Base-by-base conservation (phyloP, 2,888 invertebrate species). In the Drosophila mulleri region DNA sequence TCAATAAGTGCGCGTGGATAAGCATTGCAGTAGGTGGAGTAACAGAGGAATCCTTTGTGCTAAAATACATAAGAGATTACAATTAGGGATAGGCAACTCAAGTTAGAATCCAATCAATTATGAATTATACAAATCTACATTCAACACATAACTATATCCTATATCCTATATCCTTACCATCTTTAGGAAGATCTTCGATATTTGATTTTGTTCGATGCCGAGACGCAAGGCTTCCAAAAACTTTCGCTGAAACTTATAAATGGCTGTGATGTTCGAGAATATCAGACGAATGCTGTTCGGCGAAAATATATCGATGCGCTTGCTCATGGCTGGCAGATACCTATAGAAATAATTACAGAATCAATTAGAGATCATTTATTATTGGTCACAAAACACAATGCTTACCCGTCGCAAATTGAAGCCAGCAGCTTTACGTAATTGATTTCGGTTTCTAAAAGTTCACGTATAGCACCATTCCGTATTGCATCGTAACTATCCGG, bases 21-120 rank as follows among this genome's bases (percentile, higher is more conserved):
- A 89, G 97, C 96, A 93, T 97, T 97, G 91, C 97, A 98, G 92
- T 97, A 98, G 79, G 96, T 96, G 29, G 97, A 97, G 92, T 98
- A 98, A 92, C 97, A 96, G 86, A 96, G 95, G 93, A 98, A 98
- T 32, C 95, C 95, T 62, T 95, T 94, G 91, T 95, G 95, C 96
- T 96, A 67, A 6, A 18, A 42, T n/a, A 20, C 7, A 12, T 8
- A n/a, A 37, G 12, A 29, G 39, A 29, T 18, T 29, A 14, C 1
- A 26, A 59, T 53, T n/a, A 50, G n/a, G 0, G n/a, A 32, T 20
- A 18, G 0, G 18, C 14, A 32, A 32, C 18, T 50, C 0, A 18
- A 26, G 0, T 0, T 47, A 47, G 5, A 39, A 39, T 16, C 2
- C 41, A 41, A 41, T n/a, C 9, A n/a, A n/a, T 41, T 41, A 41